A percentile compares a stretch with the other conserved stretches of the same genome.
phyloP scores from a whole-genome alignment of 1,140 invertebrate genomes.

The fruit fly (Drosophila melanogaster) region Release_6_plus_ISO1_MT NT_033777.3:29319001-29319500 shows the following conservation, averaged over 20 bases:
- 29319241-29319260: conserved; percentile 77
- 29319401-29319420: conserved; percentile 34
- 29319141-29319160: conserved; percentile 32
- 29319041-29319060: conserved; percentile 43
- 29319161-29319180: conserved; percentile 79
- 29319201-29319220: conserved; percentile 1
- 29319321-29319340: conserved; percentile 61
- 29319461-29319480: conserved; percentile 56
- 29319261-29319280: conserved; percentile 55
- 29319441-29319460: background rate
- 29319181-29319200: conserved; percentile 6
- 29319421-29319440: conserved; percentile 24
- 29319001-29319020: conserved; percentile 36
- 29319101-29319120: background rate
- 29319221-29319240: conserved; percentile 71
- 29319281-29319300: conserved; percentile 18
- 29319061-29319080: conserved; percentile 43
- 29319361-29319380: conserved; percentile 49
- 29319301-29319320: conserved; percentile 27
- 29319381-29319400: conserved; percentile 18
- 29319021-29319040: conserved; percentile 40
- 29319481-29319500: conserved; percentile 48
- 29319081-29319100: conserved; percentile 3
- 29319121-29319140: background rate
- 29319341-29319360: conserved; percentile 54